phyloP scores from a whole-genome alignment of 2,888 invertebrate genomes.

The Chloroclysta siterata region DNA sequence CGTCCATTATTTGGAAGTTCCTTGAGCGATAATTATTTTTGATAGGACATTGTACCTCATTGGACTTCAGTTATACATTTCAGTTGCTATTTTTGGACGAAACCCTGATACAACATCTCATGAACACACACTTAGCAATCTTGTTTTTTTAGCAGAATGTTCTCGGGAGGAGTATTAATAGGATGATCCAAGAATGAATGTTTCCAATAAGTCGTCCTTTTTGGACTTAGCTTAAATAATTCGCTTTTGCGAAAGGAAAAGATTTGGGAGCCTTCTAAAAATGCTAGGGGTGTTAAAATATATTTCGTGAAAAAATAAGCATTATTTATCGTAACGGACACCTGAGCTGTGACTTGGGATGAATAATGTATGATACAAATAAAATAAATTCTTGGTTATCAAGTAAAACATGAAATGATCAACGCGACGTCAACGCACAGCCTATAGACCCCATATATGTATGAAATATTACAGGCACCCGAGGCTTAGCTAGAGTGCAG shows the following conservation, averaged over 20 bases:
- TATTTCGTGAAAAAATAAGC: constrained; percentile 29
- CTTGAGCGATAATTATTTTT: no score
- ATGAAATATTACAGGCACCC: no score
- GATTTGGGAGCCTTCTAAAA: constrained; percentile 31
- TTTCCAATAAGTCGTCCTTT: constrained; percentile 71
- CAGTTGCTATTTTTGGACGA: constrained; percentile 1
- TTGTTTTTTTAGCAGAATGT: constrained; percentile 59
- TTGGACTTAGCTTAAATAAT: constrained; percentile 53
- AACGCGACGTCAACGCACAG: not conserved
- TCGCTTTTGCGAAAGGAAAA: constrained; percentile 37
- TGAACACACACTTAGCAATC: constrained; percentile 9
- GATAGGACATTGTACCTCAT: not conserved
- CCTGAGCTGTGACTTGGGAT: constrained; percentile 29
- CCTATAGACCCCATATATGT: not conserved
- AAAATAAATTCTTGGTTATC: constrained; percentile 25
- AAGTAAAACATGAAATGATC: not conserved
- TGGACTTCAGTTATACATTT: not conserved
- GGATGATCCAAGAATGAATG: constrained; percentile 76
- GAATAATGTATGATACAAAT: constrained; percentile 34
- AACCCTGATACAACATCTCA: constrained; percentile 2
- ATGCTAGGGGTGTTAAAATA: constrained; percentile 23
- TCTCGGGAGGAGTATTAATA: constrained; percentile 68
- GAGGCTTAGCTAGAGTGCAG: no score
- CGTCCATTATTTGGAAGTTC: no score
- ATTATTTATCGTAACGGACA: constrained; percentile 34